phyloP scores from a whole-genome alignment of 2,797 vertebrate species.

The Crax fasciolata region DNA sequence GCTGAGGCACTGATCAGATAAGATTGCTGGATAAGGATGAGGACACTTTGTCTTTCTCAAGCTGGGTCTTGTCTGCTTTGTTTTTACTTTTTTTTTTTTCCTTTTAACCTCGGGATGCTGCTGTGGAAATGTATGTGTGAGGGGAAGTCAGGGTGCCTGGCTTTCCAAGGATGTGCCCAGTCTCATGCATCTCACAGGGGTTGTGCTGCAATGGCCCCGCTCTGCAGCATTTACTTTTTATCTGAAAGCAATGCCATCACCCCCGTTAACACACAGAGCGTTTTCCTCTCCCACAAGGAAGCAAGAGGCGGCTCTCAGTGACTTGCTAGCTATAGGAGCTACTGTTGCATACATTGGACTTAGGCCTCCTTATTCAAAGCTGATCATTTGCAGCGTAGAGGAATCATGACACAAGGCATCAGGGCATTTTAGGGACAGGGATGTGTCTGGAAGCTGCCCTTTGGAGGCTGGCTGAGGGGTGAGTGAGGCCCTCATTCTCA shows the following conservation, averaged over 20 bases:
- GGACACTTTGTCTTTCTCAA: background rate
- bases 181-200: background rate
- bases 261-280: background rate
- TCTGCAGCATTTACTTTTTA: no score
- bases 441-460: background rate
- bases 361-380: background rate
- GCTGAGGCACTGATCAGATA: slow-evolving; percentile 1
- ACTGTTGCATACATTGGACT: background rate
- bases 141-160: background rate
- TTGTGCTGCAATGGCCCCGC: background rate
- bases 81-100: background rate
- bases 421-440: background rate
- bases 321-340: background rate
- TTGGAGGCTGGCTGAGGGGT: background rate
- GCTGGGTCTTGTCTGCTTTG: background rate
- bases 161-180: background rate
- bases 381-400: background rate
- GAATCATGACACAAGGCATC: background rate
- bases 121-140: background rate
- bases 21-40: slow-evolving; percentile 23
- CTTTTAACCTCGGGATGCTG: background rate
- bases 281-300: background rate
- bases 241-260: background rate
- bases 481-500: background rate
- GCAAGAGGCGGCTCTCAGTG: background rate